Evolutionary conservation across 2,797 vertebrate species (phyloP).

Genomic region (Paedocypris micromegethes): DNA sequence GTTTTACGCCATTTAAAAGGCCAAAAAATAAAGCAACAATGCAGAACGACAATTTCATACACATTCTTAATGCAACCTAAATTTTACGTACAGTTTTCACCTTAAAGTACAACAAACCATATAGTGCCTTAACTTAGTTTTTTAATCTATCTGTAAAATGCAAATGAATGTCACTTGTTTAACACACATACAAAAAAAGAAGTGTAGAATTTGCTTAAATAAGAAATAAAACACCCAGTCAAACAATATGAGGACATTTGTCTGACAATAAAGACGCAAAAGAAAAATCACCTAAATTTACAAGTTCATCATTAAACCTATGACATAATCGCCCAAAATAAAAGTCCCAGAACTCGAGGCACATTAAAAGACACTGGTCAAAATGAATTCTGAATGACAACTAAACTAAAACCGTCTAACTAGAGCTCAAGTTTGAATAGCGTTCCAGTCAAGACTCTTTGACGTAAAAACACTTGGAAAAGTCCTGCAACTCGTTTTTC

Average conservation of each 20-base stretch:
- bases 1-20: slow-evolving; percentile 5
- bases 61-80: background rate
- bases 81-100: background rate
- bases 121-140: slow-evolving; percentile 14
- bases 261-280: slow-evolving; percentile 18
- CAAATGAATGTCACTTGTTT: no score
- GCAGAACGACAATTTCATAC: background rate
- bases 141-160: background rate
- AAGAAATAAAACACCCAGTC: slow-evolving; percentile 7
- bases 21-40: slow-evolving; percentile 2
- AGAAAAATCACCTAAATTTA: slow-evolving; percentile 6
- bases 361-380: slow-evolving; percentile 26
- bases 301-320: slow-evolving; percentile 10
- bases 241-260: slow-evolving; percentile 7
- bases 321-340: slow-evolving; percentile 1
- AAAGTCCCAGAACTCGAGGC: slow-evolving; percentile 26
- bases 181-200: background rate
- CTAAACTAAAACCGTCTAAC: slow-evolving; percentile 21
- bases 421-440: slow-evolving; percentile 2
- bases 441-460: background rate
- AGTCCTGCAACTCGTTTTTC: background rate
- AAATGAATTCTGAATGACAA: background rate
- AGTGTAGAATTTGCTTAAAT: slow-evolving; percentile 1
- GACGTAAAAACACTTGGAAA: slow-evolving; percentile 1
- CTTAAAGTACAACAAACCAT: slow-evolving; percentile 7